These are phyloP conservation scores for Mythimna ferrago DNA, from an alignment of 2,888 invertebrate genomes.

Conservation along the genomic window DNA sequence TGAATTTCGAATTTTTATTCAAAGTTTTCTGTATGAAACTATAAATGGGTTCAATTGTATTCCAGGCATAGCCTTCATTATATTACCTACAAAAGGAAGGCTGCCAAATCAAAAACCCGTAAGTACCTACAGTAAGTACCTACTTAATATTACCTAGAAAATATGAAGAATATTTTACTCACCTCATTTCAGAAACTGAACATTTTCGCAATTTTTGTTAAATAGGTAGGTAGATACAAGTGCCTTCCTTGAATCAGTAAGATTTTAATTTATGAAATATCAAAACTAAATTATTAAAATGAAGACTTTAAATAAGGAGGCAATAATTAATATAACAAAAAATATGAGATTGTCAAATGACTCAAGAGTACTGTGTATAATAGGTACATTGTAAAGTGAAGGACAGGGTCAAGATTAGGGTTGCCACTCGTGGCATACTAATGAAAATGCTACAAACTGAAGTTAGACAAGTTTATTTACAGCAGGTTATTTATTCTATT, in stretches of 20 bases:
- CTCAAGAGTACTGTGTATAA: neutral
- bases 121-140: neutral
- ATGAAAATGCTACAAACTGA: no score
- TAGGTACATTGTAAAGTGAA: no score
- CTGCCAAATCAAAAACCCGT: neutral
- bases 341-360: conserved; percentile 6
- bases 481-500: neutral
- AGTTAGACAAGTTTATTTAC: neutral
- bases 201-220: neutral
- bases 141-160: no score
- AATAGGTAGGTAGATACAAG: neutral
- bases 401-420: conserved; percentile 3
- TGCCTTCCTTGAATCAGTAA: neutral
- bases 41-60: no score
- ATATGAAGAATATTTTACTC: conserved; percentile 2
- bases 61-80: neutral
- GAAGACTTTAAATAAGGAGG: neutral
- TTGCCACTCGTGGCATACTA: neutral
- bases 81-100: no score
- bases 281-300: neutral
- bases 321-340: neutral
- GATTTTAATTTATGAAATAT: neutral
- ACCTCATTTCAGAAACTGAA: conserved; percentile 16
- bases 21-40: no score
- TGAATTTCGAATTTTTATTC: neutral